Base-by-base conservation (phyloP, 2,888 invertebrate genomes). In the Holacanthella duospinosa region DNA sequence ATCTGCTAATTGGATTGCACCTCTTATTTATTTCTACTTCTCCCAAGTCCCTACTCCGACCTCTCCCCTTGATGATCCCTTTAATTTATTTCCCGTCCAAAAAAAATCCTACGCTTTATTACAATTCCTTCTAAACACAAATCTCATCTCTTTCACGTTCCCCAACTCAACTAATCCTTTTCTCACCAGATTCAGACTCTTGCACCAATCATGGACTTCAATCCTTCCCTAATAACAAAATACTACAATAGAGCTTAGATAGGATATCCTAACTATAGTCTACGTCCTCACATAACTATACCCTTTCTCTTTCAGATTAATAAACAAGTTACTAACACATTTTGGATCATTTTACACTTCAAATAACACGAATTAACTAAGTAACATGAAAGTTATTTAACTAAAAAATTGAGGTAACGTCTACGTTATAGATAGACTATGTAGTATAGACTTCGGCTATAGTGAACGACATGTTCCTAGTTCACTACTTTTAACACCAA, bases 1-100 rank as follows among this genome's bases (percentile, higher is more conserved):
- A 63, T 61, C 63, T 67, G 65, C 65, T 67, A 67, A 67, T 67
- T 67, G 67, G 67, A 67, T 67, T 65, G 63, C 65, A 67, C 67
- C 67, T 67, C 65, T 63, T 65, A 64, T 67, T 64, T 67, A 28
- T 61, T 29, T 54, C 55, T 24, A 4, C 28, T n/a, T 60, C 53
- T 29, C 29, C 60, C 25, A n/a, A 60, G 12, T 19, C 19, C 16
- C 27, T 6, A 6, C 24, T 24, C 4, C 27, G 24, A 6, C 28
- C 54, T 53, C n/a, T 12, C 24, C 54, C 25, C 4, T 25, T 29
- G 12, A 12, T 29, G 55, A 12, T 55, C 55, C 55, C 29, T 21
- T 12, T 55, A 55, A 55, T 55, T 29, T 55, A 55, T 55, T 55
- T 29, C 25, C 58, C 58, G 28, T 29, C 36, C 24, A 12, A n/a